These are phyloP conservation scores for Hylaea fasciaria DNA, from an alignment of 2,888 invertebrate species.

Conservation along the genomic window DNA sequence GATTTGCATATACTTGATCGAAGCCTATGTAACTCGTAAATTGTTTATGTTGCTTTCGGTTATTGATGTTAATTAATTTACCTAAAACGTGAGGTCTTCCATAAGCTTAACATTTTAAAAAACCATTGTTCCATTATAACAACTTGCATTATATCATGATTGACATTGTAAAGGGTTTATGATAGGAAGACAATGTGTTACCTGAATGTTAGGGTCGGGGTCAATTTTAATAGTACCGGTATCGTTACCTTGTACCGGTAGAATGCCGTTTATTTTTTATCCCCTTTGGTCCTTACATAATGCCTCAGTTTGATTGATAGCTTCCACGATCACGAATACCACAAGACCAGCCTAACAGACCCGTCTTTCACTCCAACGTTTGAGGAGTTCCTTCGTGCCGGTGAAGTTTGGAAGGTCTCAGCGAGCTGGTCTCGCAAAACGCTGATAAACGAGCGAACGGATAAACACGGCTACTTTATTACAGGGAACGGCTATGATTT, in stretches of 20 bases:
- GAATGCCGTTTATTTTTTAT: background rate
- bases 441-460: constrained; percentile 78
- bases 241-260: background rate
- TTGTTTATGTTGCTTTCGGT: too few species aligned
- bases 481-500: constrained; percentile 79
- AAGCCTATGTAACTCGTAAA: too few species aligned
- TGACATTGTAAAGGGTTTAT: too few species aligned
- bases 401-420: constrained; percentile 48
- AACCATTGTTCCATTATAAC: too few species aligned
- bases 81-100: too few species aligned
- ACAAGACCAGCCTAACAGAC: constrained; percentile 52
- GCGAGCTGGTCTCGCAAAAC: constrained; percentile 60
- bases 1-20: too few species aligned
- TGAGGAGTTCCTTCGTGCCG: constrained; percentile 3
- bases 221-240: background rate
- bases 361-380: constrained; percentile 32
- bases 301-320: constrained; percentile 72
- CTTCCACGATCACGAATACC: constrained; percentile 65
- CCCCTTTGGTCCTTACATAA: constrained; percentile 13
- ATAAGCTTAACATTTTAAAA: too few species aligned
- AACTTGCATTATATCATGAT: too few species aligned
- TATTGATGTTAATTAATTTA: too few species aligned
- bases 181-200: too few species aligned
- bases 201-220: too few species aligned
- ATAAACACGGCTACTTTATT: constrained; percentile 83